Conservation (phyloP, 1,140 invertebrate genomes). For the Meloidogyne hapla region DNA sequence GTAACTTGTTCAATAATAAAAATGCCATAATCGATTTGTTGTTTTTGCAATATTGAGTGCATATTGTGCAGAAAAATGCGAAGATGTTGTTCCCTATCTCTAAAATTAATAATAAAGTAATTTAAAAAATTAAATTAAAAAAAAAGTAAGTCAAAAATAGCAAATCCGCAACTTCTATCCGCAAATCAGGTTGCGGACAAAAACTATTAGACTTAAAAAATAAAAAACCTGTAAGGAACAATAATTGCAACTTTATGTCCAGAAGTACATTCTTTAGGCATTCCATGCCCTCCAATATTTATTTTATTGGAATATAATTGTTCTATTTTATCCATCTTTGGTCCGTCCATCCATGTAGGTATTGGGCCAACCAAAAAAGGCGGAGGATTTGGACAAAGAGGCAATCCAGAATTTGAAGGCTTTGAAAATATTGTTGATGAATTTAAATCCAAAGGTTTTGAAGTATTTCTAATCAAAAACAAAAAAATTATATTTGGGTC, state of each 20-base stretch:
- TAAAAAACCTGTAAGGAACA: constrained; percentile 51
- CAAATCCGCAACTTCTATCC: too few relatives aligned
- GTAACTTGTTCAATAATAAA: constrained; percentile 82
- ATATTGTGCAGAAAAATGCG: constrained; percentile 61
- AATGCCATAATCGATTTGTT: constrained; percentile 81
- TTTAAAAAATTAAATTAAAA: background rate
- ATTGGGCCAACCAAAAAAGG: constrained; percentile 53
- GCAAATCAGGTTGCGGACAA: too few relatives aligned
- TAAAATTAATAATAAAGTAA: background rate
- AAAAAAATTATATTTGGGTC: background rate
- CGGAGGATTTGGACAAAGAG: constrained; percentile 34
- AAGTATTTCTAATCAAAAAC: background rate
- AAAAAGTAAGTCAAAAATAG: background rate
- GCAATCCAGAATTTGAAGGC: background rate
- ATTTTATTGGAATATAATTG: constrained; percentile 53
- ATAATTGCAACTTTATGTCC: constrained; percentile 58
- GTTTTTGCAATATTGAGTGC: constrained; percentile 57
- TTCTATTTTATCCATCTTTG: constrained; percentile 42
- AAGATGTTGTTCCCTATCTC: constrained; percentile 54
- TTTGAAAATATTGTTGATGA: background rate
- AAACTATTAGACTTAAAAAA: background rate
- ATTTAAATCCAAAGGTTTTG: background rate
- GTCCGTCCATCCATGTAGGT: constrained; percentile 57
- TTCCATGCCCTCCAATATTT: constrained; percentile 55
- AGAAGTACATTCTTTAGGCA: constrained; percentile 49